A percentile compares a stretch with the other conserved stretches of the same genome.
Evolutionary conservation across 2,888 invertebrate genomes (phyloP).

Genomic region (Xestia sexstrigata): DNA sequence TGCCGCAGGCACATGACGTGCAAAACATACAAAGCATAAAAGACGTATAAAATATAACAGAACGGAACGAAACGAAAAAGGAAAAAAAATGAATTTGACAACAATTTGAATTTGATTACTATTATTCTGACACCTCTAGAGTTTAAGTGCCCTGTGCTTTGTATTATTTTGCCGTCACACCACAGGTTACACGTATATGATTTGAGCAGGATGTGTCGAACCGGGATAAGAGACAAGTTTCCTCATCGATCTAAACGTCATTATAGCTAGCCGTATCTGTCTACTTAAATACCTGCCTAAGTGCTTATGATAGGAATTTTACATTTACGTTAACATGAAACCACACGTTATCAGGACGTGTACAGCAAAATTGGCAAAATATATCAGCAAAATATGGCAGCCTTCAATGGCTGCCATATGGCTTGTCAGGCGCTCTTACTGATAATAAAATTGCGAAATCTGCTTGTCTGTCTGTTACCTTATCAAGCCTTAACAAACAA

Average conservation of each 20-base stretch:
- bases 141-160: not conserved
- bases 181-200: not conserved
- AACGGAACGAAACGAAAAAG: too few relatives aligned
- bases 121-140: not conserved
- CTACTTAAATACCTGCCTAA: too few relatives aligned
- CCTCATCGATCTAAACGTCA: not conserved
- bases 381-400: not conserved
- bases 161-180: not conserved
- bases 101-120: too few relatives aligned
- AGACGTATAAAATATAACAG: too few relatives aligned
- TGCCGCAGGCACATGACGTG: too few relatives aligned
- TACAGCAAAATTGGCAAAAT: not conserved
- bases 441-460: not conserved
- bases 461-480: not conserved
- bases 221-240: not conserved
- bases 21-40: too few relatives aligned
- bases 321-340: not conserved
- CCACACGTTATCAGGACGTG: not conserved
- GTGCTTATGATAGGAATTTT: too few relatives aligned
- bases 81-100: too few relatives aligned
- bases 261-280: not conserved
- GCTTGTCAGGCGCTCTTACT: constrained; percentile 5
- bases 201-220: not conserved
- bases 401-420: not conserved
- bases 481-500: not conserved